Evolutionary conservation across 1,140 invertebrate species (phyloP).

Genomic region (Ceratoteleas bidentatus): DNA sequence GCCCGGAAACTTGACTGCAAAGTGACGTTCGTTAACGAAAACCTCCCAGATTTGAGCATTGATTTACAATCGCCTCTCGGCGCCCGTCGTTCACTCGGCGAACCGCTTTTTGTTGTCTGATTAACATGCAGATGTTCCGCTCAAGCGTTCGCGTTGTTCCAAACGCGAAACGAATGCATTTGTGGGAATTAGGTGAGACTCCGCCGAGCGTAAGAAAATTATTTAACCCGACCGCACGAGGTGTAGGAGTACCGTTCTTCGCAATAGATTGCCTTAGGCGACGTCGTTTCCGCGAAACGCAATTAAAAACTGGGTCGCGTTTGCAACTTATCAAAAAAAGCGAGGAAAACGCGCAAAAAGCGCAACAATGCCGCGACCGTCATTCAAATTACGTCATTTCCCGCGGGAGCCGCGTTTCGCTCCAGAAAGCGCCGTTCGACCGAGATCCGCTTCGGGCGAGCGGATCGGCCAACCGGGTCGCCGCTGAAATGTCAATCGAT

Average conservation of each 20-base stretch:
- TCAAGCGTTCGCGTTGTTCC: conserved; percentile 11
- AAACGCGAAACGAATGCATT: conserved; percentile 21
- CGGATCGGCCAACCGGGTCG: background rate
- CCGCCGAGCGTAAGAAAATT: conserved; percentile 57
- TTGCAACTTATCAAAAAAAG: background rate
- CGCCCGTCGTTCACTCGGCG: no score
- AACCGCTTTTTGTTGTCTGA: no score
- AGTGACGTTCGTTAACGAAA: no score
- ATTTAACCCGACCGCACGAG: conserved; percentile 42
- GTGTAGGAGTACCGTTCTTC: conserved; percentile 61
- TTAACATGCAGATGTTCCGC: background rate
- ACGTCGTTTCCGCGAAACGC: conserved; percentile 31
- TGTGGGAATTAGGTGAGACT: conserved; percentile 67
- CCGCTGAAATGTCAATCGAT: conserved; percentile 34
- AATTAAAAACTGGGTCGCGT: background rate
- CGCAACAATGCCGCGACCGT: no score
- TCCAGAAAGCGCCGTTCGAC: no score
- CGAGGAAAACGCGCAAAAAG: background rate
- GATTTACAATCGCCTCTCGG: no score
- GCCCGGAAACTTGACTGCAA: no score
- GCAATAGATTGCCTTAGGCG: conserved; percentile 55
- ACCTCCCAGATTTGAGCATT: no score
- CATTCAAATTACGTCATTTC: background rate
- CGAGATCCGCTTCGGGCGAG: no score
- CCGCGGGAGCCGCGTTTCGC: background rate